A percentile compares a stretch with the other conserved stretches of the same genome.
Evolutionary conservation across 2,113 vertebrate species (phyloP).

Genomic region (Etheostoma spectabile): DNA sequence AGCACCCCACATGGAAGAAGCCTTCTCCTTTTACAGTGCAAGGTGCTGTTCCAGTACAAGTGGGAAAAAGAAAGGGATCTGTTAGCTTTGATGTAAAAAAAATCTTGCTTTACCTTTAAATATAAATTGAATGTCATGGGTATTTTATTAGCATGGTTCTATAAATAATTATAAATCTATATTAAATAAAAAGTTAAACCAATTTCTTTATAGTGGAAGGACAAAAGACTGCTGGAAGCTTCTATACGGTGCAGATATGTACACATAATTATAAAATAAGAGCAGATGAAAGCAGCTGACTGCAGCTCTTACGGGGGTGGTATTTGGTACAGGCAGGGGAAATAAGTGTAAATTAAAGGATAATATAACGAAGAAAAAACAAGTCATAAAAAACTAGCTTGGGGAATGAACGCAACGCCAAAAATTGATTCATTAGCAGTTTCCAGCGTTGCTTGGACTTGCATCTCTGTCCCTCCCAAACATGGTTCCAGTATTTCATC

Average conservation of each 20-base stretch:
- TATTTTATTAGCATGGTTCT: not conserved
- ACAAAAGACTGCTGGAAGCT: conserved; percentile 19
- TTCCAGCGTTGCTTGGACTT: conserved; percentile 45
- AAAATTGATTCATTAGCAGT: conserved; percentile 63
- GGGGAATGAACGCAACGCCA: conserved; percentile 40
- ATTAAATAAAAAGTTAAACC: not conserved
- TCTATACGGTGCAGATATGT: not conserved
- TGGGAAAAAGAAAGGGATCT: not conserved
- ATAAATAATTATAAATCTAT: not conserved
- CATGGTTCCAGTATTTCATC: not conserved
- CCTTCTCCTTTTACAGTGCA: conserved; percentile 18
- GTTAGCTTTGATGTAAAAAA: not conserved
- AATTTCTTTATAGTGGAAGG: not conserved
- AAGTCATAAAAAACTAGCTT: conserved; percentile 52
- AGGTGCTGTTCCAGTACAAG: conserved; percentile 10
- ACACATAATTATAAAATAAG: not conserved
- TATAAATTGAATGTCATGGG: not conserved
- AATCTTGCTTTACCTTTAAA: not conserved
- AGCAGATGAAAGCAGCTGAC: conserved; percentile 17
- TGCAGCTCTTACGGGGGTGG: conserved; percentile 33
- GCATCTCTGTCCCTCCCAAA: conserved; percentile 1
- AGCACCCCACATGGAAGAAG: conserved; percentile 2
- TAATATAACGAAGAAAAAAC: conserved; percentile 54
- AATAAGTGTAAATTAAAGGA: conserved; percentile 59
- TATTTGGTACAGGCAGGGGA: conserved; percentile 36